Conservation (phyloP, 2,797 vertebrate genomes). For the Scomberomorus guttatus region DNA sequence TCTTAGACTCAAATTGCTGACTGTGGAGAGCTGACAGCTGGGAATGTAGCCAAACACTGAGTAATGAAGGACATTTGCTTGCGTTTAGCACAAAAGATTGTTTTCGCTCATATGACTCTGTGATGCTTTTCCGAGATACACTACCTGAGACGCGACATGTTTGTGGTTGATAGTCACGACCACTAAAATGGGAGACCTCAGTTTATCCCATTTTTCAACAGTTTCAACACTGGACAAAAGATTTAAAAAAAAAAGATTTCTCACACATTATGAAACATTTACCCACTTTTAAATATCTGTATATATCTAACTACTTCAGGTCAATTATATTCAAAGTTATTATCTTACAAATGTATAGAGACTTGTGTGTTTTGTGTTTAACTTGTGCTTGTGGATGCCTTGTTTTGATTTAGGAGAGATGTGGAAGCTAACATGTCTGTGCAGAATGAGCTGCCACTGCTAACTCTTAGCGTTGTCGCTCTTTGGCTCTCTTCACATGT, state of each 20-base stretch:
- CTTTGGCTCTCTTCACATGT: conserved; percentile 34
- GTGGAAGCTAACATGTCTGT: conserved; percentile 6
- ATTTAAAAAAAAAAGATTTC: background rate
- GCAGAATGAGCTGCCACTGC: conserved; percentile 16
- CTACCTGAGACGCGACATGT: background rate
- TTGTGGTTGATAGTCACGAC: background rate
- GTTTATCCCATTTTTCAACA: no score
- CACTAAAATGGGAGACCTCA: background rate
- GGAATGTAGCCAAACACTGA: background rate
- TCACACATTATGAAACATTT: background rate
- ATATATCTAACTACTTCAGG: no score
- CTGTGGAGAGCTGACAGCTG: background rate
- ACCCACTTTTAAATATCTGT: background rate
- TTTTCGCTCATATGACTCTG: background rate
- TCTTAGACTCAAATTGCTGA: conserved; percentile 8
- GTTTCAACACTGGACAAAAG: background rate
- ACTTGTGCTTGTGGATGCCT: background rate
- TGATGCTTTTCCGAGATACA: background rate
- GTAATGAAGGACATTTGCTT: conserved; percentile 1
- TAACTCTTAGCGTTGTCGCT: conserved; percentile 41
- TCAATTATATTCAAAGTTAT: background rate
- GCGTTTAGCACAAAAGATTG: background rate
- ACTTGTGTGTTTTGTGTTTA: background rate
- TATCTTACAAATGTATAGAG: background rate
- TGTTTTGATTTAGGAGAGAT: background rate